Conservation (phyloP, 2,888 invertebrate species). For the Brachypalpus laphriformis region DNA sequence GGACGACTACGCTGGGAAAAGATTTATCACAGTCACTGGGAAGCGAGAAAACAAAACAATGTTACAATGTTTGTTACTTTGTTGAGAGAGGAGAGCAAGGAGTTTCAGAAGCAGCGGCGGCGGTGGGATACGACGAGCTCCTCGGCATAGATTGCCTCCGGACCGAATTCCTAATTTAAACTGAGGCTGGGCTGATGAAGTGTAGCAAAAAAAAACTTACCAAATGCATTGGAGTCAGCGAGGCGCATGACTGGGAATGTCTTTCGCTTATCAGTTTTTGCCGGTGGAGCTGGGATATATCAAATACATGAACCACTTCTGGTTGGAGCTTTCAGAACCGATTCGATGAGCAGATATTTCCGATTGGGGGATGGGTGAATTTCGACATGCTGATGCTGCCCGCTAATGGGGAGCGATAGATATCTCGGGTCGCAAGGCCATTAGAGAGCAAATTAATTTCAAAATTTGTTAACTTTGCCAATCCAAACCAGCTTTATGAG, state of each 20-base stretch:
- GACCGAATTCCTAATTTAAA: conserved; percentile 66
- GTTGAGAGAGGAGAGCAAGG: background rate
- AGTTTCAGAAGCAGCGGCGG: conserved; percentile 29
- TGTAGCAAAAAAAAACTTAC: conserved; percentile 38
- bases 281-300: background rate
- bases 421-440: background rate
- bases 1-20: background rate
- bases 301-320: conserved; percentile 27
- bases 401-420: background rate
- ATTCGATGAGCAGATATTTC: background rate
- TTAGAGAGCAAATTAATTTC: background rate
- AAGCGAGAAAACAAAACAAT: conserved; percentile 34
- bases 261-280: conserved; percentile 41
- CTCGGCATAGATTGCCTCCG: conserved; percentile 61
- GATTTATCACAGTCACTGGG: conserved; percentile 52
- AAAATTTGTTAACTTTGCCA: conserved; percentile 14
- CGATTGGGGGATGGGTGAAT: conserved; percentile 1
- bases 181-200: conserved; percentile 65
- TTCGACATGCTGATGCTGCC: background rate
- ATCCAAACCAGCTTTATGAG: background rate
- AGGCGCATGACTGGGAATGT: conserved; percentile 47
- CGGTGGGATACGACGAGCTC: conserved; percentile 62
- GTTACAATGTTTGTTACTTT: conserved; percentile 3
- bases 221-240: conserved; percentile 17
- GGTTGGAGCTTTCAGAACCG: background rate